Evolutionary conservation across 2,113 vertebrate species (phyloP).

Genomic region (Solea senegalensis): DNA sequence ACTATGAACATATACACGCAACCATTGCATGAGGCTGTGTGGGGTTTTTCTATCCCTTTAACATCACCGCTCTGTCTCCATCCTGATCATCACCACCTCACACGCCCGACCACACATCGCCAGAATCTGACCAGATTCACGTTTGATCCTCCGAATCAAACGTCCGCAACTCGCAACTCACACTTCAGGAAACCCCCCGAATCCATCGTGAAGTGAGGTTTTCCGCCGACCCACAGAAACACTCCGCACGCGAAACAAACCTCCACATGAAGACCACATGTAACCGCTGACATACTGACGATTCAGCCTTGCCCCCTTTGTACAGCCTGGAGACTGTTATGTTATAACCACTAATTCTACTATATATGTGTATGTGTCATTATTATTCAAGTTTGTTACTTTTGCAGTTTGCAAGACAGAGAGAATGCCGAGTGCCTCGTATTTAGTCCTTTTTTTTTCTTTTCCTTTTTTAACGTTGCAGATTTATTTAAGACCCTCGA

Average conservation of each 20-base stretch:
- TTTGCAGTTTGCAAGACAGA: conserved; percentile 83
- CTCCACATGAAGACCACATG: conserved; percentile 35
- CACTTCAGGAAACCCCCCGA: background rate
- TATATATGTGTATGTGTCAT: conserved; percentile 81
- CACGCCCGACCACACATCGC: conserved; percentile 31
- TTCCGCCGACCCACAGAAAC: conserved; percentile 38
- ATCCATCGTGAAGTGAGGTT: conserved; percentile 44
- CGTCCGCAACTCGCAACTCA: background rate
- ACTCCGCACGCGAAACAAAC: conserved; percentile 37
- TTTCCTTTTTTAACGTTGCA: conserved; percentile 22
- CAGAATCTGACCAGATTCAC: conserved; percentile 28
- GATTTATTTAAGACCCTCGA: conserved; percentile 43
- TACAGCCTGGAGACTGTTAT: conserved; percentile 85
- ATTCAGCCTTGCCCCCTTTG: conserved; percentile 74
- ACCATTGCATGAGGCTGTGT: conserved; percentile 75
- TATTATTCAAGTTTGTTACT: conserved; percentile 80
- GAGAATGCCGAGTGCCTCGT: conserved; percentile 85
- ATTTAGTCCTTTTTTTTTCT: conserved; percentile 65
- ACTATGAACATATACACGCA: conserved; percentile 59
- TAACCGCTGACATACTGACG: conserved; percentile 64
- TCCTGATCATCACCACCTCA: conserved; percentile 18
- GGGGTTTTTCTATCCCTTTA: conserved; percentile 75
- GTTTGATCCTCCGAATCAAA: conserved; percentile 32
- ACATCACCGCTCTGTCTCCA: conserved; percentile 65
- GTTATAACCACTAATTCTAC: conserved; percentile 83